These are phyloP conservation scores for Ephestia elutella DNA, from an alignment of 1,140 invertebrate species.

Conservation along the genomic window DNA sequence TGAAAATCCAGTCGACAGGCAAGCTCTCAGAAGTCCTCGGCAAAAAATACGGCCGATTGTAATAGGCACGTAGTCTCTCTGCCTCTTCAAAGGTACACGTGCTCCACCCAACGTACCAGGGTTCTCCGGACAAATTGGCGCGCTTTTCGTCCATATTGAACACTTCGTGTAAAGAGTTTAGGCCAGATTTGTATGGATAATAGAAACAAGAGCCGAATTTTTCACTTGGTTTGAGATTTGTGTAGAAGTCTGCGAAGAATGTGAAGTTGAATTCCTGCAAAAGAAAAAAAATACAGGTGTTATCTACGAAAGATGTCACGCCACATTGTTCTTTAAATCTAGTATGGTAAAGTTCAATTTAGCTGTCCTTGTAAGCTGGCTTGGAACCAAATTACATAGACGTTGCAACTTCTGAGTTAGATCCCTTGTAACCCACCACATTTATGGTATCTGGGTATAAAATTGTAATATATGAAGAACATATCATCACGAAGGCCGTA, in stretches of 20 bases:
- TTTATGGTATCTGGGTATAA: no score
- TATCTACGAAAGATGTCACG: no score
- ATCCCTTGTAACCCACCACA: no score
- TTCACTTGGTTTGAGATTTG: conserved; percentile 71
- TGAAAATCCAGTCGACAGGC: conserved; percentile 95
- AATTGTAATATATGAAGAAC: no score
- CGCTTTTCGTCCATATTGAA: conserved; percentile 84
- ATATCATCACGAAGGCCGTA: no score
- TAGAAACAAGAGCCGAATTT: conserved; percentile 86
- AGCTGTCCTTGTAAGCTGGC: no score
- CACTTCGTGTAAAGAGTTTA: conserved; percentile 83
- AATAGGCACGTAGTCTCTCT: conserved; percentile 84
- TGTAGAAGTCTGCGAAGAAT: conserved; percentile 88
- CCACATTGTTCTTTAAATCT: no score
- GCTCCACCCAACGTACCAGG: conserved; percentile 96
- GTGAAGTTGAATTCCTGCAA: conserved; percentile 79
- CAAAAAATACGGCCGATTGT: conserved; percentile 91
- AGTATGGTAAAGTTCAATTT: no score
- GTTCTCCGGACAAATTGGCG: conserved; percentile 78
- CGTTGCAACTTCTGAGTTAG: no score
- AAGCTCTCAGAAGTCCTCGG: conserved; percentile 88
- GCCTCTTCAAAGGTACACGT: conserved; percentile 90
- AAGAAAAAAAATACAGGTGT: conserved; percentile 13
- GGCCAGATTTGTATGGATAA: conserved; percentile 93
- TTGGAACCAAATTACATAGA: no score